Conservation (phyloP, 2,113 vertebrate species). For the Telmatochromis sp. region DNA sequence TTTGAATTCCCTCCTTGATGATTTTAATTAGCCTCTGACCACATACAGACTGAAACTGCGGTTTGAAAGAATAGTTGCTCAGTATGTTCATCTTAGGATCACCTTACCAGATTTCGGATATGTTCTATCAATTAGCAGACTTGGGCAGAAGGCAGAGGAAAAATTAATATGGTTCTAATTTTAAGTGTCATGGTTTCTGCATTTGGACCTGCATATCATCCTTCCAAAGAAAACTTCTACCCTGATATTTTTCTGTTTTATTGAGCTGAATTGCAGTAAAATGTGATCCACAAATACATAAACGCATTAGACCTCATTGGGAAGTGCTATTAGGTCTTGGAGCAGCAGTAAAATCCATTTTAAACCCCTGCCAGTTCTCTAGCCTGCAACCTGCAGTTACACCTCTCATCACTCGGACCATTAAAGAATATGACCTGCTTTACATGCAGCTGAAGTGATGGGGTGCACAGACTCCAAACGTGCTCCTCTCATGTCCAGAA, state of each 20-base stretch:
- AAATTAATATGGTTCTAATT: slow-evolving; percentile 67
- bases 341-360: slow-evolving; percentile 67
- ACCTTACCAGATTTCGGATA: slow-evolving; percentile 56
- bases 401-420: slow-evolving; percentile 57
- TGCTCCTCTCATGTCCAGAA: slow-evolving; percentile 6
- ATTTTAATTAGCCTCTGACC: slow-evolving; percentile 14
- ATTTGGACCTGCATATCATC: slow-evolving; percentile 43
- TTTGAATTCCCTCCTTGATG: not conserved
- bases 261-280: slow-evolving; percentile 67
- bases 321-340: slow-evolving; percentile 56
- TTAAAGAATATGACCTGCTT: slow-evolving; percentile 33
- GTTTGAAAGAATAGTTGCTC: slow-evolving; percentile 18
- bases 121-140: slow-evolving; percentile 66
- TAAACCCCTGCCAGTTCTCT: slow-evolving; percentile 47
- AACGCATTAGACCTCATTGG: slow-evolving; percentile 64
- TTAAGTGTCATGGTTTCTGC: slow-evolving; percentile 56
- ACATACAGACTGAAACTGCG: not conserved
- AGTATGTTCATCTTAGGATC: slow-evolving; percentile 41
- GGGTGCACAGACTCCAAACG: not conserved
- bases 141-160: slow-evolving; percentile 53
- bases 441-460: slow-evolving; percentile 11
- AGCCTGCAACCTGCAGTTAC: slow-evolving; percentile 49
- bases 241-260: slow-evolving; percentile 66
- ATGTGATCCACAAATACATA: slow-evolving; percentile 68
- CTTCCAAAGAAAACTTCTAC: slow-evolving; percentile 70